phyloP scores from a whole-genome alignment of 2,797 vertebrate genomes.

The Sebastes vulpes region DNA sequence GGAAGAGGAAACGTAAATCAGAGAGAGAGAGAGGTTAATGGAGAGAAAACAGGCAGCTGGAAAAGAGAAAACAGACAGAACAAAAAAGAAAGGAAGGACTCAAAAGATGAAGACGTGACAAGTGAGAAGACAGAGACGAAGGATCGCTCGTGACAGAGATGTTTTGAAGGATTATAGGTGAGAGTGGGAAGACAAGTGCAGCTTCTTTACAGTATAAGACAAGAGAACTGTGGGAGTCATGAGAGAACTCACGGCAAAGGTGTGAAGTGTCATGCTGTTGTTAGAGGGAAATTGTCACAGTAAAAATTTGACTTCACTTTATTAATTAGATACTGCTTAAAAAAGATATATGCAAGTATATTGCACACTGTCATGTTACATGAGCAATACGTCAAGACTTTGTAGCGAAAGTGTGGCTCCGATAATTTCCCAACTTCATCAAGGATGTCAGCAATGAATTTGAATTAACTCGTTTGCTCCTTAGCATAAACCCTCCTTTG shows the following conservation, averaged over 20 bases:
- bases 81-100: background rate
- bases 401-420: background rate
- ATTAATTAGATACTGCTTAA: slow-evolving; percentile 14
- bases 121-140: background rate
- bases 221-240: background rate
- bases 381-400: background rate
- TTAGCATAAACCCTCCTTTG: background rate
- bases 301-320: background rate
- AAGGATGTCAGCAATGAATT: background rate
- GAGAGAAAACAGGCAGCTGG: background rate
- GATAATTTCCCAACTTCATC: slow-evolving; percentile 13
- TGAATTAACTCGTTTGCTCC: background rate
- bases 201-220: background rate
- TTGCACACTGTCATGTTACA: background rate
- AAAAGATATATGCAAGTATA: background rate
- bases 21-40: background rate
- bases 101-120: slow-evolving; percentile 15
- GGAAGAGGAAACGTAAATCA: slow-evolving; percentile 12
- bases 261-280: slow-evolving; percentile 11
- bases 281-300: slow-evolving; percentile 3
- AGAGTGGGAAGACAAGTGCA: slow-evolving; percentile 2
- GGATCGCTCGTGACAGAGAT: background rate
- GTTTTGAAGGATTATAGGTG: slow-evolving; percentile 11
- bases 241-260: slow-evolving; percentile 21
- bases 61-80: background rate